Percentiles rank a stretch among this genome's conserved stretches.
These are phyloP conservation scores for Oncorhynchus gorbuscha DNA, from an alignment of 2,113 vertebrate species.

Conservation along the genomic window DNA sequence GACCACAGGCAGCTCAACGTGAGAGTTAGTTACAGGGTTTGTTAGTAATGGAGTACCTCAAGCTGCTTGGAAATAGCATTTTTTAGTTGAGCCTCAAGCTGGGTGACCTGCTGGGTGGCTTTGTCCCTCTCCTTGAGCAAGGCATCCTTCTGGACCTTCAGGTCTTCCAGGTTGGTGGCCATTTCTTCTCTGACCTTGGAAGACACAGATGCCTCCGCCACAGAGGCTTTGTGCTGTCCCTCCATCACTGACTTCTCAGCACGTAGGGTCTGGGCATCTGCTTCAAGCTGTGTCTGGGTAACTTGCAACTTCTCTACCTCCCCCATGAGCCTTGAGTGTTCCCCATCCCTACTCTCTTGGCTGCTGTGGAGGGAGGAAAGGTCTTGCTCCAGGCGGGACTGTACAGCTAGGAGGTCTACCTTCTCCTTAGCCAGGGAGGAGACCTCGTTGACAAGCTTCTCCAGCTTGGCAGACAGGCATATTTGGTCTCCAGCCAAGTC, in stretches of 20 bases:
- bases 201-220: slow-evolving; percentile 40
- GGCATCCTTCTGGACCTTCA: slow-evolving; percentile 65
- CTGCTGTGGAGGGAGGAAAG: slow-evolving; percentile 64
- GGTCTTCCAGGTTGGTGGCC: slow-evolving; percentile 70
- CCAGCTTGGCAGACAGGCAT: slow-evolving; percentile 58
- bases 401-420: slow-evolving; percentile 62
- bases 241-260: slow-evolving; percentile 65
- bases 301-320: slow-evolving; percentile 65
- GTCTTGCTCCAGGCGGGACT: slow-evolving; percentile 62
- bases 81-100: slow-evolving; percentile 81
- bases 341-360: slow-evolving; percentile 57
- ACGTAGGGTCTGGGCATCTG: slow-evolving; percentile 67
- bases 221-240: slow-evolving; percentile 40
- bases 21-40: slow-evolving; percentile 62
- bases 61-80: slow-evolving; percentile 82
- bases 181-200: slow-evolving; percentile 67
- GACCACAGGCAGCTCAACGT: slow-evolving; percentile 52
- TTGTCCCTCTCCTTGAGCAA: slow-evolving; percentile 78
- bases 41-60: slow-evolving; percentile 80
- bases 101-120: slow-evolving; percentile 77
- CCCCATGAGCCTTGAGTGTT: slow-evolving; percentile 54
- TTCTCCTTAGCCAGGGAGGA: slow-evolving; percentile 70
- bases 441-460: slow-evolving; percentile 65
- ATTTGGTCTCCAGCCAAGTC: slow-evolving; percentile 64
- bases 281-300: slow-evolving; percentile 53